Percentiles rank a stretch among this genome's conserved stretches.
Conservation (phyloP, 92 coral and sea anemone genomes). For the Diadumene lineata region DNA sequence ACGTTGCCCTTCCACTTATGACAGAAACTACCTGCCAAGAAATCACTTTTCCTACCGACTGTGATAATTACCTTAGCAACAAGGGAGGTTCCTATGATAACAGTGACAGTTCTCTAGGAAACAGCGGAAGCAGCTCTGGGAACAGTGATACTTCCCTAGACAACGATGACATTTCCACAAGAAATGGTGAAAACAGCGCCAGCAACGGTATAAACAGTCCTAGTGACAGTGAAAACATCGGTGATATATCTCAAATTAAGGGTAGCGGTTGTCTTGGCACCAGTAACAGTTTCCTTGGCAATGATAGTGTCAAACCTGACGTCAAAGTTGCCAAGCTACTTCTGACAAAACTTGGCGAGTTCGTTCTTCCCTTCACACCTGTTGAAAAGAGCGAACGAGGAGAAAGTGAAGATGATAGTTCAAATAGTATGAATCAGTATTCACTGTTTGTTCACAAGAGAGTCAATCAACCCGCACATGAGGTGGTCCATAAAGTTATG, state of each 20-base stretch:
- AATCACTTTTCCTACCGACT: slow-evolving; percentile 62
- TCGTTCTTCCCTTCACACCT: slow-evolving; percentile 64
- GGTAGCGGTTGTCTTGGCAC: slow-evolving; percentile 51
- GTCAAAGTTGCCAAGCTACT: slow-evolving; percentile 78
- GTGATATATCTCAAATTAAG: slow-evolving; percentile 45
- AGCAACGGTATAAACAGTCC: neutral
- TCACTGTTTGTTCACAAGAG: slow-evolving; percentile 82
- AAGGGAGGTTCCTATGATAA: too few species aligned
- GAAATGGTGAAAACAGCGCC: too few species aligned
- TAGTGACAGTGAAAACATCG: neutral
- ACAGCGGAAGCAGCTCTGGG: neutral
- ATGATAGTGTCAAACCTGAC: slow-evolving; percentile 40
- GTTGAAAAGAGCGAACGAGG: neutral
- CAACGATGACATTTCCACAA: too few species aligned
- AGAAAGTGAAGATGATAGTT: neutral
- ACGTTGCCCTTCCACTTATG: slow-evolving; percentile 85
- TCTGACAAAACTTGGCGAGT: slow-evolving; percentile 85
- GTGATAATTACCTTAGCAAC: slow-evolving; percentile 46
- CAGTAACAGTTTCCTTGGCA: slow-evolving; percentile 46
- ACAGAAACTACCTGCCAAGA: slow-evolving; percentile 65
- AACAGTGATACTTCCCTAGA: neutral
- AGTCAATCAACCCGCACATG: slow-evolving; percentile 86
- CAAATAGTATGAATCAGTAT: slow-evolving; percentile 15
- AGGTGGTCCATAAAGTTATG: slow-evolving; percentile 85
- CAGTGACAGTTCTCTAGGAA: neutral